Base-by-base conservation (phyloP, 2,113 vertebrate genomes). In the Pycnonotus jocosus region DNA sequence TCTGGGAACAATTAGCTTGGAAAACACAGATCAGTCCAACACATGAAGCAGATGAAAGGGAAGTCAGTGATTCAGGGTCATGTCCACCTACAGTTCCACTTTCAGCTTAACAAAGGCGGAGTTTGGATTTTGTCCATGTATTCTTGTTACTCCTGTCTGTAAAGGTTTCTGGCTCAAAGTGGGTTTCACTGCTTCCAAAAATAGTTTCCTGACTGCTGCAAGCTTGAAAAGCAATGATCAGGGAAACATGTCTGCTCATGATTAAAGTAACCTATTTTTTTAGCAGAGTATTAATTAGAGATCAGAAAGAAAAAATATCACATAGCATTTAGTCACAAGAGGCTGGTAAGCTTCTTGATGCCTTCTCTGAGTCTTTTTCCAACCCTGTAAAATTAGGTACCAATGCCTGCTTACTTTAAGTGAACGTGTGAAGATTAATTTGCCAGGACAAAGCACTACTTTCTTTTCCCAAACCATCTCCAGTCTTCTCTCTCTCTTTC, bases 281-380 rank as follows among this genome's bases (percentile, higher is more conserved):
- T 93, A 97, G 93, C 93, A 93, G 83, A 96, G 78, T 94, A 97
- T 96, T 97, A 97, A 97, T 98, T 97, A 97, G 95, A 96, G 93
- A 97, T 96, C 89, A 94, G 90, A 97, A 92, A 12, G 31, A 33
- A 95, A 97, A 95, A 93, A 82, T 6, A 79, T 11, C 93, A 81
- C 91, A 62, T 62, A 81, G 86, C 93, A 72, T 94, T 97, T 95
- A 95, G 77, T 97, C 93, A 93, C 83, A 88, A 94, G 94, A 96
- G 93, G 83, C 88, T 92, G 89, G 88, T 97, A 91, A 95, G 93
- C 81, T 94, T 71, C 92, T 95, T 94, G 64, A 60, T 91, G 79
- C 60, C n/a, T 74, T 93, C 44, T 47, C 64, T 53, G 28, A 15
- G n/a, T 81, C 56, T 74, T 95, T 86, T 65, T 72, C 81, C 73